Conservation (phyloP, 2,888 invertebrate species). For the Sphinx pinastri region DNA sequence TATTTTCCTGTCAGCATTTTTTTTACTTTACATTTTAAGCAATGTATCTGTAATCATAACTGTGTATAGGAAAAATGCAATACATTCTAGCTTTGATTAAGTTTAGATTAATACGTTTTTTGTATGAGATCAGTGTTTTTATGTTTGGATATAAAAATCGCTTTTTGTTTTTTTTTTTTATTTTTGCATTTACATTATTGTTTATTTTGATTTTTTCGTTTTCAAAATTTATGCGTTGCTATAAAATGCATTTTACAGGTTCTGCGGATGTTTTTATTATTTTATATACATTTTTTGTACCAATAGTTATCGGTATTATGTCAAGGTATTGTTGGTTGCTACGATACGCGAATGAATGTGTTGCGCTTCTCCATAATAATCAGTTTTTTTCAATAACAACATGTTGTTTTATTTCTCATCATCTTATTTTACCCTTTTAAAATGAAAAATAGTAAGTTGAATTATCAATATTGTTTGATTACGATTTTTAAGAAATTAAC, state of each 20-base stretch:
- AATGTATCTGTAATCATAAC: conserved; percentile 51
- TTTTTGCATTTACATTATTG: conserved; percentile 19
- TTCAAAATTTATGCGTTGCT: not conserved
- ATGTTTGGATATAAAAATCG: not conserved
- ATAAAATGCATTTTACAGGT: conserved; percentile 12
- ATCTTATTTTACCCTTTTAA: not conserved
- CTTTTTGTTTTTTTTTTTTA: not conserved
- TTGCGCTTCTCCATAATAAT: conserved; percentile 79
- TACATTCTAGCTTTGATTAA: conserved; percentile 71
- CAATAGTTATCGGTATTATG: not conserved
- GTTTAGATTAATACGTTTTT: conserved; percentile 53
- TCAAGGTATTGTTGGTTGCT: conserved; percentile 7
- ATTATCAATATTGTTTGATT: not conserved
- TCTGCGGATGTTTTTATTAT: too few relatives aligned
- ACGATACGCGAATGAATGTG: conserved; percentile 53
- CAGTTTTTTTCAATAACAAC: conserved; percentile 71
- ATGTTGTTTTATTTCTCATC: conserved; percentile 64
- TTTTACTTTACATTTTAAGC: conserved; percentile 45
- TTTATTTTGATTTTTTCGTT: not conserved
- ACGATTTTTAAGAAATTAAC: not conserved
- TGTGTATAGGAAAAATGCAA: conserved; percentile 66
- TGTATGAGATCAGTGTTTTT: conserved; percentile 2
- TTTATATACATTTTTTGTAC: not conserved
- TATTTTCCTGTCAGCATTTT: conserved; percentile 58
- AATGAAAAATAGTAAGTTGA: not conserved